Base-by-base conservation (phyloP, 2,888 invertebrate species). In the Xylocampa areola region DNA sequence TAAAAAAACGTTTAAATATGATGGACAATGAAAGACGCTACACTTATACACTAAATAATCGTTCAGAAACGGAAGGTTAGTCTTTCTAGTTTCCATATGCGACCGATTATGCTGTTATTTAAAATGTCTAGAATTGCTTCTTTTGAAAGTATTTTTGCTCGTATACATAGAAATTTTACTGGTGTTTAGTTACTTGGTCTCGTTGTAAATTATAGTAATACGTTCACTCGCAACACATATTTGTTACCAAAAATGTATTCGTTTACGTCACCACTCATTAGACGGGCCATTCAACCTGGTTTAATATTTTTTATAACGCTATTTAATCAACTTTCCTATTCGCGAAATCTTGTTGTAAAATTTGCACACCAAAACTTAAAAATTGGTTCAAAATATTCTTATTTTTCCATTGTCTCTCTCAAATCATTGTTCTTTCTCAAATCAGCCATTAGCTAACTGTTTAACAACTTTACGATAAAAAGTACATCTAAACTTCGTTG, bases 211-310 rank as follows among this genome's bases (percentile, higher is more conserved):
- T 40, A 49, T 36, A 43, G 45, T 55, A 44, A 53, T 54, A 59
- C 45, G 55, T 55, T 52, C 50, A 45, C 45, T 64, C 55, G 62
- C 59, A 59, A 65, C 44, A 63, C 48, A 48, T 64, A 60, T 72
- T 52, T 61, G 57, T 60, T 54, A 57, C 47, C 41, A 52, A 73
- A 80, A 83, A 80, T 80, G 73, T 74, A 85, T 82, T 84, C 62
- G 77, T 84, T 80, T 82, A 81, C 85, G 84, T 85, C 82, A 86
- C 77, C 60, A 78, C 77, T 80, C 78, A 86, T 84, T 85, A 84
- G 80, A 83, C 84, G 82, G 83, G 82, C 84, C 80, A 78, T 84
- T 84, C 65, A 81, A 81, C 81, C 69, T 76, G 72, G 66, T 71
- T 59, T 68, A 72, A 60, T 68, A 71, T 78, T 64, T 69, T 73